These are phyloP conservation scores for Columba guinea DNA, from an alignment of 2,797 vertebrate genomes.

Conservation along the genomic window DNA sequence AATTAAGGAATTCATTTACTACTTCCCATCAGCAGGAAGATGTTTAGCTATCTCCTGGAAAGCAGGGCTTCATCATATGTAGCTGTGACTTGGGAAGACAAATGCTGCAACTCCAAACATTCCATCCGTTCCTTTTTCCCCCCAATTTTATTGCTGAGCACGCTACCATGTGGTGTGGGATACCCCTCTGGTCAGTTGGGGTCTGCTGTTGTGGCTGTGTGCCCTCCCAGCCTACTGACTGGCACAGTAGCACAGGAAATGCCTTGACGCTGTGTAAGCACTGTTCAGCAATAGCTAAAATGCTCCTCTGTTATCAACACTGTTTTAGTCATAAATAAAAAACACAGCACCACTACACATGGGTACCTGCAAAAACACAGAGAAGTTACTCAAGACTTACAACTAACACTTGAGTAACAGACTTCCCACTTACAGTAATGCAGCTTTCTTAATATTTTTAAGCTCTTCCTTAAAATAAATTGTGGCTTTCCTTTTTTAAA, in stretches of 20 bases:
- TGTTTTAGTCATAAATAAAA: not conserved
- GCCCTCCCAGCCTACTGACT: not conserved
- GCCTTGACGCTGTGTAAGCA: not conserved
- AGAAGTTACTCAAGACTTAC: not conserved
- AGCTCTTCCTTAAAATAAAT: not conserved
- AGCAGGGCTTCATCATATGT: not conserved
- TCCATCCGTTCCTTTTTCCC: not conserved
- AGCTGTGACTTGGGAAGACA: not conserved
- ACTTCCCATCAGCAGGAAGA: not conserved
- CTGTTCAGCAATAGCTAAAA: not conserved
- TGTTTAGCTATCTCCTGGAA: not conserved
- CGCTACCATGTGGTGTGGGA: not conserved
- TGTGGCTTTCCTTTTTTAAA: not conserved
- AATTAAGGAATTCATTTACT: not conserved
- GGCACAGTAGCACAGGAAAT: rapidly evolving
- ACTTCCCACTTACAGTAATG: not conserved
- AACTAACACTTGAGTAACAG: not conserved
- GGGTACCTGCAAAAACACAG: not conserved
- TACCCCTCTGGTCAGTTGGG: not conserved
- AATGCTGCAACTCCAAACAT: rapidly evolving
- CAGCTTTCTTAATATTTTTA: not conserved
- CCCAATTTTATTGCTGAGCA: not conserved
- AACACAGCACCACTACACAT: not conserved
- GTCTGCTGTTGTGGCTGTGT: not conserved
- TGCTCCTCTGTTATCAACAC: not conserved